Evolutionary conservation across 2,888 invertebrate genomes (phyloP).

Genomic region (Fragum fragum): DNA sequence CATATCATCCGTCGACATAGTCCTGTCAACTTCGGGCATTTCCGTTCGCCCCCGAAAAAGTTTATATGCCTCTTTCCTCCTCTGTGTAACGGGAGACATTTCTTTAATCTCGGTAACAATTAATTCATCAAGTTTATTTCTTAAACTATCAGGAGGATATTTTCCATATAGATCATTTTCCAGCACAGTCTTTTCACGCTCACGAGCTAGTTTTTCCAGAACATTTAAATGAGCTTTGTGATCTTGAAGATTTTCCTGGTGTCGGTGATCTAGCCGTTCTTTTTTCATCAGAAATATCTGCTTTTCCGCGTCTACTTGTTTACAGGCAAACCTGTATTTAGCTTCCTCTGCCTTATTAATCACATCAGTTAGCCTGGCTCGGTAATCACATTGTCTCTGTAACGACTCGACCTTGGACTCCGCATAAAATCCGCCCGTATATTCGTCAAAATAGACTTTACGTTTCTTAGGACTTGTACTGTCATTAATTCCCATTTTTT

Average conservation of each 20-base stretch:
- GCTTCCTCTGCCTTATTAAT: conserved; percentile 76
- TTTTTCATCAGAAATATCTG: conserved; percentile 74
- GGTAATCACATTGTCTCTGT: conserved; percentile 74
- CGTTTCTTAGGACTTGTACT: conserved; percentile 60
- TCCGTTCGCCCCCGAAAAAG: conserved; percentile 69
- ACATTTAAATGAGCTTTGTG: conserved; percentile 76
- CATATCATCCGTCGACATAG: conserved; percentile 68
- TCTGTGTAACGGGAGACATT: conserved; percentile 69
- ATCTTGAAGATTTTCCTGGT: conserved; percentile 73
- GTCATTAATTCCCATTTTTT: conserved; percentile 1
- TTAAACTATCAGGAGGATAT: conserved; percentile 70
- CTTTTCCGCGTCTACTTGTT: conserved; percentile 73
- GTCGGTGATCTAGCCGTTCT: conserved; percentile 66
- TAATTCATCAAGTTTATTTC: conserved; percentile 70
- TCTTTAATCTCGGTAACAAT: conserved; percentile 73
- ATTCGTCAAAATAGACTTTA: conserved; percentile 77
- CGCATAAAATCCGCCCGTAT: conserved; percentile 74
- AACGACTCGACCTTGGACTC: conserved; percentile 77
- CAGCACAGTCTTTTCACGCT: conserved; percentile 52
- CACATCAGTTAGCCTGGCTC: conserved; percentile 75
- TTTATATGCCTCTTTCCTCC: conserved; percentile 69
- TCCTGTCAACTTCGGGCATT: conserved; percentile 72
- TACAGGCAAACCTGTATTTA: conserved; percentile 66
- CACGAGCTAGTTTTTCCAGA: conserved; percentile 69
- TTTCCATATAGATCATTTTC: conserved; percentile 69